These are phyloP conservation scores for Pampusana beccarii DNA, from an alignment of 2,113 vertebrate genomes.

Conservation along the genomic window DNA sequence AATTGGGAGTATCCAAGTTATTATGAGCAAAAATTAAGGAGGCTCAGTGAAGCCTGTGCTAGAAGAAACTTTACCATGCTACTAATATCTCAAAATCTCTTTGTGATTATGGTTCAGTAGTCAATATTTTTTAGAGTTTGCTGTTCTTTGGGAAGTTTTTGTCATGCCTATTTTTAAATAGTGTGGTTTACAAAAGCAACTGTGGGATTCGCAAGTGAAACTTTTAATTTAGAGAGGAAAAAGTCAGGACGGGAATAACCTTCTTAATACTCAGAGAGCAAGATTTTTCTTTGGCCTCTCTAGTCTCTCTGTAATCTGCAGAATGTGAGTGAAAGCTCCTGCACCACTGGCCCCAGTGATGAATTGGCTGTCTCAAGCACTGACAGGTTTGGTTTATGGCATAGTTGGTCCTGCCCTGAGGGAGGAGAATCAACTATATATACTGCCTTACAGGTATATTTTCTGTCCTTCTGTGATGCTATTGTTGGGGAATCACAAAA, in stretches of 20 bases:
- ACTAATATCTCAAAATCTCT: not conserved
- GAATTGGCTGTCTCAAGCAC: not conserved
- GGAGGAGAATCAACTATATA: not conserved
- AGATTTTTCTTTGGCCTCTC: not conserved
- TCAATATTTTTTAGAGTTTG: not conserved
- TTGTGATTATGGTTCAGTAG: not conserved
- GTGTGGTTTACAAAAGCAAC: not conserved
- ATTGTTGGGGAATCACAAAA: not conserved
- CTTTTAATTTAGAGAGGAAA: not conserved
- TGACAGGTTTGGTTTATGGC: conserved; percentile 6
- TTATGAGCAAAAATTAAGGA: not conserved
- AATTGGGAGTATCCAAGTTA: not conserved
- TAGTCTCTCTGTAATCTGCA: not conserved
- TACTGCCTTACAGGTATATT: not conserved
- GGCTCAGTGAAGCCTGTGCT: not conserved
- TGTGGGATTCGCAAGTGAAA: not conserved
- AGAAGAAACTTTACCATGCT: not conserved
- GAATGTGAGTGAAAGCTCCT: not conserved
- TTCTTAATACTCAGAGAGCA: not conserved
- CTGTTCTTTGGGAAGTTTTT: not conserved
- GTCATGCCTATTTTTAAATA: not conserved
- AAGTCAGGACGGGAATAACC: not conserved
- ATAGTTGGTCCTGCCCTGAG: not conserved
- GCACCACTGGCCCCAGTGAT: not conserved
- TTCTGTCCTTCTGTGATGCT: not conserved